phyloP scores from a whole-genome alignment of 35 echinoderm and acorn worm genomes.

The Strongylocentrotus purpuratus region DNA sequence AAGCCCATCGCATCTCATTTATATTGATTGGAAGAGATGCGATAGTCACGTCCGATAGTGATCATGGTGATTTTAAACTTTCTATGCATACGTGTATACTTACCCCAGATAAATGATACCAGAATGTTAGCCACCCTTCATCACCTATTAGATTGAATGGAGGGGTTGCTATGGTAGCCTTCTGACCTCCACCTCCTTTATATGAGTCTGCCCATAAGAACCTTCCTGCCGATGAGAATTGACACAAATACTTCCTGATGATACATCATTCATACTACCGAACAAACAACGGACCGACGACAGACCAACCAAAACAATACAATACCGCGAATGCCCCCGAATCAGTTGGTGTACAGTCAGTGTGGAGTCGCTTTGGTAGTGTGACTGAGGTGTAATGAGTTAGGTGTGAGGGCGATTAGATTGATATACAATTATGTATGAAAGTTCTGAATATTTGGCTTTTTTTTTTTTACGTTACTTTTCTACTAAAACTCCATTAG shows the following conservation, averaged over 20 bases:
- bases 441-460: too few relatives aligned
- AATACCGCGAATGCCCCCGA: neutral
- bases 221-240: neutral
- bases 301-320: too few relatives aligned
- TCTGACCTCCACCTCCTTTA: too few relatives aligned
- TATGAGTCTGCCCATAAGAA: constrained; percentile 36
- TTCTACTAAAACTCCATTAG: too few relatives aligned
- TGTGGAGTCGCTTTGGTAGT: neutral
- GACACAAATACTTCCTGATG: too few relatives aligned
- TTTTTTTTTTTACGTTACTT: too few relatives aligned
- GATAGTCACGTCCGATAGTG: too few relatives aligned
- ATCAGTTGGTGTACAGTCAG: neutral
- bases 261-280: too few relatives aligned
- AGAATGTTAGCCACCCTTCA: neutral
- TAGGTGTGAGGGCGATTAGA: neutral
- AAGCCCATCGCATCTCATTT: neutral
- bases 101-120: constrained; percentile 17
- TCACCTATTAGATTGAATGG: neutral
- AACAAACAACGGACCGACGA: too few relatives aligned
- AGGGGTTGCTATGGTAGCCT: neutral
- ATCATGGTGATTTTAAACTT: too few relatives aligned
- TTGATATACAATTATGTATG: neutral
- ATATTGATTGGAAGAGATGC: too few relatives aligned
- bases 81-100: too few relatives aligned
- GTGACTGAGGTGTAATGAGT: neutral